These are phyloP conservation scores for Thecophora atra DNA, from an alignment of 2,888 invertebrate species.

Conservation along the genomic window DNA sequence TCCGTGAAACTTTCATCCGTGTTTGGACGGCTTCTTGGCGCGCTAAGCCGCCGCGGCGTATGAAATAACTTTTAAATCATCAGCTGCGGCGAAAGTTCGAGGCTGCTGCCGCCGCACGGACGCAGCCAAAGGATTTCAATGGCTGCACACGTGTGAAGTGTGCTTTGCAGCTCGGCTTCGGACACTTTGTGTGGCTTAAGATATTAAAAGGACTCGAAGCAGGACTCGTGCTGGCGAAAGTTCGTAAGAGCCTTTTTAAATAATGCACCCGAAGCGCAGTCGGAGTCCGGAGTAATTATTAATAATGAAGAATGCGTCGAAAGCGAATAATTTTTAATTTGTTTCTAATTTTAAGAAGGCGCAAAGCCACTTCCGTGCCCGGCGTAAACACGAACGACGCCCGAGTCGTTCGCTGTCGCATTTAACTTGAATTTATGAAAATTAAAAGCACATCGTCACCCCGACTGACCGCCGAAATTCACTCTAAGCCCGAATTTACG, in stretches of 20 bases:
- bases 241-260: neutral
- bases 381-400: too few species aligned
- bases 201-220: constrained; percentile 28
- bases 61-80: constrained; percentile 36
- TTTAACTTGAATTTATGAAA: constrained; percentile 64
- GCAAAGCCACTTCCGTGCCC: constrained; percentile 42
- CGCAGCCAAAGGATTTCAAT: constrained; percentile 9
- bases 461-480: constrained; percentile 54
- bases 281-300: too few species aligned
- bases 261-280: neutral
- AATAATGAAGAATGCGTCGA: neutral
- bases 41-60: constrained; percentile 26
- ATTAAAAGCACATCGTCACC: constrained; percentile 54
- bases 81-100: constrained; percentile 32
- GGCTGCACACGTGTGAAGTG: neutral
- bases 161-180: neutral
- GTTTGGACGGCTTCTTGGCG: constrained; percentile 29
- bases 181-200: constrained; percentile 27
- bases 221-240: constrained; percentile 6
- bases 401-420: constrained; percentile 44
- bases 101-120: constrained; percentile 18
- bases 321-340: constrained; percentile 39
- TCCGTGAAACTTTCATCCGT: constrained; percentile 28
- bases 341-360: constrained; percentile 47
- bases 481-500: constrained; percentile 43